Percentiles rank a stretch among this genome's conserved stretches.
Conservation (phyloP, 2,888 invertebrate genomes). For the Caenorhabditis plicata region DNA sequence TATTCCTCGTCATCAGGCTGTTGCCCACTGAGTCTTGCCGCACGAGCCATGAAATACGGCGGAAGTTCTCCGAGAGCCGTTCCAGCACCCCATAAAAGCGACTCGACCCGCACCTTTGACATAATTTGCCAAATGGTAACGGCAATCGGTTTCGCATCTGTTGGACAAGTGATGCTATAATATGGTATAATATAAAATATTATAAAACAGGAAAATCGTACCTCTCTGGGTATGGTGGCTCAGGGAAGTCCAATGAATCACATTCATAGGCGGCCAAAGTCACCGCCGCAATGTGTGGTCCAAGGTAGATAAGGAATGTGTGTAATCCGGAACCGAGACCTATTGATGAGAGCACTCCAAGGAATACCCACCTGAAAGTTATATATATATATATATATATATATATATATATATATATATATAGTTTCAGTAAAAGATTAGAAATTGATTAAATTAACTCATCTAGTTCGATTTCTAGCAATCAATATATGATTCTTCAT, state of each 20-base stretch:
- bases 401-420: too few species aligned
- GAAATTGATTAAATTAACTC: neutral
- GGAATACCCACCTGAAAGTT: constrained; percentile 78
- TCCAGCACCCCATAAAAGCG: constrained; percentile 87
- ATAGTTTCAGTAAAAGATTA: constrained; percentile 73
- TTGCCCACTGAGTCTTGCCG: constrained; percentile 71
- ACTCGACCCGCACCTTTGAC: constrained; percentile 89
- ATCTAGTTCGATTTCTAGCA: too few species aligned
- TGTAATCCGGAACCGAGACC: constrained; percentile 96
- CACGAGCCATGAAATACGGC: constrained; percentile 99
- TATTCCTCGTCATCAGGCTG: constrained; percentile 74
- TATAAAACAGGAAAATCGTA: constrained; percentile 2
- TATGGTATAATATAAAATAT: too few species aligned
- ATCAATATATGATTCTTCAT: too few species aligned
- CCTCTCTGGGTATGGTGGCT: constrained; percentile 93
- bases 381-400: too few species aligned
- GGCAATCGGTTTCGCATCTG: constrained; percentile 22
- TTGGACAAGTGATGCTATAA: constrained; percentile 85
- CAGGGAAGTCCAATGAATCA: constrained; percentile 87
- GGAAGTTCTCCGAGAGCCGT: constrained; percentile 98
- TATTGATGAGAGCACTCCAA: constrained; percentile 93
- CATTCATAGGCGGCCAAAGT: constrained; percentile 98
- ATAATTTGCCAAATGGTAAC: constrained; percentile 89
- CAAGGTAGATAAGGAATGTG: constrained; percentile 95
- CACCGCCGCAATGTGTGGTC: constrained; percentile 97